Conservation (phyloP, 2,113 vertebrate genomes). For the Dolichallabes microphthalmus region DNA sequence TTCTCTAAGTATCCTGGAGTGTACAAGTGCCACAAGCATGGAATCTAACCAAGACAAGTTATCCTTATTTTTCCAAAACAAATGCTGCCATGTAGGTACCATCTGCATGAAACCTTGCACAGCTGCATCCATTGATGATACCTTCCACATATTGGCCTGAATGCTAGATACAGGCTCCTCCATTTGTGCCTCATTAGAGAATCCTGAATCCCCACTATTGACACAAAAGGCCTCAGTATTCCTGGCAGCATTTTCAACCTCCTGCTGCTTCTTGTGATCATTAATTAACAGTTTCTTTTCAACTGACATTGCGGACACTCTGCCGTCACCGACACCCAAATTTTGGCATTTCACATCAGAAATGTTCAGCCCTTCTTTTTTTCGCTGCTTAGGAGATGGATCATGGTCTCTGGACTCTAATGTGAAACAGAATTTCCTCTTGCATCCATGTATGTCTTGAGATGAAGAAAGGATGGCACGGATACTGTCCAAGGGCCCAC, state of each 20-base stretch:
- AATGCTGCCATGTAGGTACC: conserved; percentile 47
- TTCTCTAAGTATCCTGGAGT: conserved; percentile 71
- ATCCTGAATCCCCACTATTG: background rate
- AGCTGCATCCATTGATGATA: background rate
- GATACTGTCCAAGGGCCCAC: conserved; percentile 78
- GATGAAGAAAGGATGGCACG: conserved; percentile 70
- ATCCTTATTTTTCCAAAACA: conserved; percentile 83
- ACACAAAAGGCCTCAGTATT: background rate
- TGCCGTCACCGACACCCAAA: background rate
- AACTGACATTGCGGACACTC: background rate
- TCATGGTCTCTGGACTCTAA: conserved; percentile 50
- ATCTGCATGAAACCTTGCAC: conserved; percentile 32
- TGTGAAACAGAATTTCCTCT: conserved; percentile 67
- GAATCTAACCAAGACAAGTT: conserved; percentile 90
- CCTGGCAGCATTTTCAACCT: background rate
- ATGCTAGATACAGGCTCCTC: conserved; percentile 14
- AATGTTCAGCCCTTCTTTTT: conserved; percentile 33
- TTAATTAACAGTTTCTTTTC: background rate
- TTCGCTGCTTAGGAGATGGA: conserved; percentile 63
- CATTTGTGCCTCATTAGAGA: background rate
- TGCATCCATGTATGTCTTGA: conserved; percentile 52
- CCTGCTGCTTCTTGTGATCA: background rate
- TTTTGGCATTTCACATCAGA: background rate
- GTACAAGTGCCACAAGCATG: conserved; percentile 81
- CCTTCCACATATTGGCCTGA: conserved; percentile 13